Percentiles rank a stretch among this genome's conserved stretches.
Conservation (phyloP, 2,113 vertebrate species). For the Ptilonorhynchus violaceus region DNA sequence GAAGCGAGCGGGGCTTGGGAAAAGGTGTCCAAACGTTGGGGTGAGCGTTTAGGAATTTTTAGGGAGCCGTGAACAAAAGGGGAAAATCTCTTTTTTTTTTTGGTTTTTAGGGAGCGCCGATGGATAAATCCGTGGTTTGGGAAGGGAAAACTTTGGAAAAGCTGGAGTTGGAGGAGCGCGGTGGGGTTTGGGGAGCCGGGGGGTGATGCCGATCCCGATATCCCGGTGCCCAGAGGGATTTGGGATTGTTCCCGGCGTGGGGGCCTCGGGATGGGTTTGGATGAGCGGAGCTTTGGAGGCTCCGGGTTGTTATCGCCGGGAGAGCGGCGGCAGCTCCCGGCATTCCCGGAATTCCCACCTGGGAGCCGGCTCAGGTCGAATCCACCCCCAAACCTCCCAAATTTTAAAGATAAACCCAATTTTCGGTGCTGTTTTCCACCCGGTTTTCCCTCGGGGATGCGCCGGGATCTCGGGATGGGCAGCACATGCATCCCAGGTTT, state of each 20-base stretch:
- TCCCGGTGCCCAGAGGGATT: background rate
- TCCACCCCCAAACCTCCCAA: accelerated
- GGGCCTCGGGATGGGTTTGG: background rate
- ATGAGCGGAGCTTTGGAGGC: background rate
- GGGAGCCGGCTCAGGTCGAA: background rate
- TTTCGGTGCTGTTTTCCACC: background rate
- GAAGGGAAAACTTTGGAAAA: background rate
- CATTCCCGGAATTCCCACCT: background rate
- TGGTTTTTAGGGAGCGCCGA: background rate
- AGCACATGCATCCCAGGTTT: background rate
- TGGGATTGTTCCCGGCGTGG: accelerated
- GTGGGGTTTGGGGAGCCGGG: background rate
- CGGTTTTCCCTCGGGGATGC: accelerated
- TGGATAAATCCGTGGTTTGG: accelerated
- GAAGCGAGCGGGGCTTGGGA: background rate
- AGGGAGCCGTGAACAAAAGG: accelerated
- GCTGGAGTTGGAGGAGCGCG: background rate
- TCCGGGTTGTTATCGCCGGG: background rate
- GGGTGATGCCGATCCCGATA: background rate
- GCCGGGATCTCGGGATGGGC: background rate
- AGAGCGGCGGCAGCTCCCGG: background rate
- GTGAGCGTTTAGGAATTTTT: background rate
- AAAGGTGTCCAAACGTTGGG: background rate
- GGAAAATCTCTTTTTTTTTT: no score
- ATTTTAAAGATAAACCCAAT: background rate